These are phyloP conservation scores for Mirounga angustirostris DNA, from an alignment of 2,113 vertebrate genomes.

Conservation along the genomic window DNA sequence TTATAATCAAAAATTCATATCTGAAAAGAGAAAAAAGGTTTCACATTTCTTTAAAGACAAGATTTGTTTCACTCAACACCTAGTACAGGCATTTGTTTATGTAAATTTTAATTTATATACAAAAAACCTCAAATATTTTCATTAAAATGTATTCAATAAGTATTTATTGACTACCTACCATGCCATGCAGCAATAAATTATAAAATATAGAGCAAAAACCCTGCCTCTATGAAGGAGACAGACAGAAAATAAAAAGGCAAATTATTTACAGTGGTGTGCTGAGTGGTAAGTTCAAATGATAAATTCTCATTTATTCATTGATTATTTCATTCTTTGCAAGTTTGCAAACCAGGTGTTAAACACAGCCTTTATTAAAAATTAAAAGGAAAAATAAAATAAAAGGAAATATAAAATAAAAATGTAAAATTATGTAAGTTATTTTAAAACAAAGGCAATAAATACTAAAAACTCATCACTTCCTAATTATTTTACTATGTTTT, in stretches of 20 bases:
- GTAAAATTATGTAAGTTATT: not conserved
- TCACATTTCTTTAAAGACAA: not conserved
- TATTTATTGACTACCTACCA: not conserved
- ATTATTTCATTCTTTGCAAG: not conserved
- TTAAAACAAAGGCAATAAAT: conserved; percentile 4
- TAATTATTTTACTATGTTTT: not conserved
- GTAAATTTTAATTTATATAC: not conserved
- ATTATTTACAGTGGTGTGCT: not conserved
- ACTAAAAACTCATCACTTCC: not conserved
- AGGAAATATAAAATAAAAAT: no score
- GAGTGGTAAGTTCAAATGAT: not conserved
- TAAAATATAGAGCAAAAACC: not conserved
- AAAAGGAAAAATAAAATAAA: no score
- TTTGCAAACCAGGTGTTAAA: not conserved
- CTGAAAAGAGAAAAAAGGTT: not conserved
- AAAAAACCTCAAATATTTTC: not conserved
- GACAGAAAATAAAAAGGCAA: not conserved
- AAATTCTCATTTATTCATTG: not conserved
- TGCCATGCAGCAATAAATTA: not conserved
- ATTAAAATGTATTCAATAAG: not conserved
- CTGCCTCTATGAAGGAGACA: not conserved
- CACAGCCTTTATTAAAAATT: not conserved
- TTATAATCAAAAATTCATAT: not conserved
- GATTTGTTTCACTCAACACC: not conserved
- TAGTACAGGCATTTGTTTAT: not conserved